Evolutionary conservation across 2,797 vertebrate species (phyloP).

Genomic region (Varecia variegata): DNA sequence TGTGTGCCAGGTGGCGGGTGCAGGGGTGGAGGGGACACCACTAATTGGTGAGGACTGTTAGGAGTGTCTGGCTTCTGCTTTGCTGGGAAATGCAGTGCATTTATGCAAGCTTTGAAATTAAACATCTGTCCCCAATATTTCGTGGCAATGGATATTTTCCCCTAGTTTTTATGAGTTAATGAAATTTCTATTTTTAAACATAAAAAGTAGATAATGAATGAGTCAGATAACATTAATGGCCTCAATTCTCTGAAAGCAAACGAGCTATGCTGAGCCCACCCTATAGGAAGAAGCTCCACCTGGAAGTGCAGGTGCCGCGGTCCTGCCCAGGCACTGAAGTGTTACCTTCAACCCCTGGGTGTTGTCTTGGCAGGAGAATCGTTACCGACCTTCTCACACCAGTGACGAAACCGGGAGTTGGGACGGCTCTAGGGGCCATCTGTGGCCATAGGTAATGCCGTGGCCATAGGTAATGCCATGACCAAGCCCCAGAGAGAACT

Average conservation of each 20-base stretch:
- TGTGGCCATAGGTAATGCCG: rapidly evolving
- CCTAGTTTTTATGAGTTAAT: neutral
- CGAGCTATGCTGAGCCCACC: neutral
- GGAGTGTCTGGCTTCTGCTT: neutral
- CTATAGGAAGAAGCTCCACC: neutral
- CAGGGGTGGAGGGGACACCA: rapidly evolving
- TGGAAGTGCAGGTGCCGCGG: rapidly evolving
- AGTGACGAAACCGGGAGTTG: neutral
- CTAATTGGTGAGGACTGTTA: neutral
- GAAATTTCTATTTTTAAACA: conserved; percentile 1
- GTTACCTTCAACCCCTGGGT: neutral
- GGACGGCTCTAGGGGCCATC: neutral
- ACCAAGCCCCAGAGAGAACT: neutral
- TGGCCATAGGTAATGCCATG: rapidly evolving
- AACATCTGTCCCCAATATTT: neutral
- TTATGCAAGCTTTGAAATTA: neutral
- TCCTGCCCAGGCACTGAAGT: neutral
- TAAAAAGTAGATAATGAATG: neutral
- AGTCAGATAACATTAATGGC: neutral
- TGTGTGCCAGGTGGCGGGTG: rapidly evolving
- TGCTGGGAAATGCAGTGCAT: neutral
- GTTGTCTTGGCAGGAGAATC: neutral
- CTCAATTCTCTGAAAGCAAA: neutral
- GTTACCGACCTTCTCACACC: rapidly evolving
- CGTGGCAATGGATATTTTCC: neutral